Base-by-base conservation (phyloP, 2,888 invertebrate genomes). In the Agrochola circellaris region DNA sequence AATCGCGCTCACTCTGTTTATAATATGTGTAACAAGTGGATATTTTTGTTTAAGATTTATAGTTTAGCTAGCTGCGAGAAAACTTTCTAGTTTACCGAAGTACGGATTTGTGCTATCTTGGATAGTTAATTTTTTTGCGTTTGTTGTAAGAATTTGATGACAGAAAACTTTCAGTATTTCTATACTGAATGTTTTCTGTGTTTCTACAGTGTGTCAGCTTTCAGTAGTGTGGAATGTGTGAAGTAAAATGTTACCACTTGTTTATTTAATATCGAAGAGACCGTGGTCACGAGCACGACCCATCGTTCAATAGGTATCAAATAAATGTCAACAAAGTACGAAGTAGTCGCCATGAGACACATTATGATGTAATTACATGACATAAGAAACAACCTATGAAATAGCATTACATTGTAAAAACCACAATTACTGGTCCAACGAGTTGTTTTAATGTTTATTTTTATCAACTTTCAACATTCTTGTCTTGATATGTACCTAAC, bases 1-100 rank as follows among this genome's bases (percentile, higher is more conserved):
- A 48, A 23, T 56, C 23, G 15, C 5, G 9, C 23, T 48, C 65
- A 66, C n/a, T 67, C 38, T 83, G 73, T 86, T 75, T 69, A 74
- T 86, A 74, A 62, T 83, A 71, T 70, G 75, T 51, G 71, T 71
- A 54, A 54, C 30, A 71, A 76, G 69, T 45, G 66, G 66, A 73
- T 65, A 64, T 61, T 86, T 78, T 83, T 73, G 61, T 70, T 66
- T 26, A 72, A 86, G 69, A 86, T 86, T 73, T 78, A 83, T 75
- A 30, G n/a, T 61, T 4, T 42, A 60, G 26, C 56, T 26, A 51
- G 38, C 56, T 45, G 34, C n/a, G 58, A 58, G 45, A 62, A 75
- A 61, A 66, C 8, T 74, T 70, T 20, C 15, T 62, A 60, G 67
- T 71, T 60, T 61, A 61, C 54, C 13, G 56, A 30, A 65, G n/a